Evolutionary conservation across 2,888 invertebrate genomes (phyloP).

Genomic region (Ormyrus pomaceus): DNA sequence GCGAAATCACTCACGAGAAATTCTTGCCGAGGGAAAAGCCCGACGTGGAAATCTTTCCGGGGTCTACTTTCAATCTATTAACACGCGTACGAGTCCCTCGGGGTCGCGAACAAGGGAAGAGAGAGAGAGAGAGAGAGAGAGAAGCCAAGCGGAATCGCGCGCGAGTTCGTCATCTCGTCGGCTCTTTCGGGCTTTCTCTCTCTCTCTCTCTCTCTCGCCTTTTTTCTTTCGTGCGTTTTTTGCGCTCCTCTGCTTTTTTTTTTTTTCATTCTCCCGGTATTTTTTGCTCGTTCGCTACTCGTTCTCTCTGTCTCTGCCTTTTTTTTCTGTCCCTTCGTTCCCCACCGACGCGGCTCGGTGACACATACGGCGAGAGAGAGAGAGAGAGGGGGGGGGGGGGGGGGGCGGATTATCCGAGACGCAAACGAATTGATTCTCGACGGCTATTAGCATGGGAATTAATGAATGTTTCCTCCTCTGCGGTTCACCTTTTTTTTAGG

Average conservation of each 20-base stretch:
- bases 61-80: conserved; percentile 55
- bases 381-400: too few relatives aligned
- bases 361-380: too few relatives aligned
- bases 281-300: not conserved
- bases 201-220: conserved; percentile 7
- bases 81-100: conserved; percentile 37
- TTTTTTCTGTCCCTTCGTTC: not conserved
- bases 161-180: not conserved
- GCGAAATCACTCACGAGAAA: too few relatives aligned
- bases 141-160: conserved; percentile 44
- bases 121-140: not conserved
- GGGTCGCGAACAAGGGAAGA: conserved; percentile 17
- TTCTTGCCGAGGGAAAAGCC: not conserved
- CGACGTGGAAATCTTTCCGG: conserved; percentile 50
- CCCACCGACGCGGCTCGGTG: not conserved
- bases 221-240: conserved; percentile 14
- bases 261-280: not conserved
- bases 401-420: not conserved
- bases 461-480: conserved; percentile 1
- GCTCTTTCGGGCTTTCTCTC: not conserved
- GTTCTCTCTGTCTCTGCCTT: not conserved
- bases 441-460: conserved; percentile 20
- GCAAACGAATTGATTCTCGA: conserved; percentile 19
- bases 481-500: not conserved
- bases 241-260: not conserved